Evolutionary conservation across 2,797 vertebrate genomes (phyloP).

Genomic region (Adrianichthys oophorus): DNA sequence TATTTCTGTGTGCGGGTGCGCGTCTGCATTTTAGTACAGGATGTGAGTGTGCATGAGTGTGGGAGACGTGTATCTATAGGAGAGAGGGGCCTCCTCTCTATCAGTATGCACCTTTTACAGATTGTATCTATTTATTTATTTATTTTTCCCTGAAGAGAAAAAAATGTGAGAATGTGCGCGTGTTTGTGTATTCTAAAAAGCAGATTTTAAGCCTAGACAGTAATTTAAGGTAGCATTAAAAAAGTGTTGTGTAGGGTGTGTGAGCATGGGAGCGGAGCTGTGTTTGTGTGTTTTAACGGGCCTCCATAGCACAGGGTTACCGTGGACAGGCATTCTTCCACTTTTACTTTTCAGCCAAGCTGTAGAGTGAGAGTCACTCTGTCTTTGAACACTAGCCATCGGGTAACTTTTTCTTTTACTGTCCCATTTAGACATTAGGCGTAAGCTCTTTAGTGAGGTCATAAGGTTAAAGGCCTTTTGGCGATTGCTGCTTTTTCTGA

Average conservation of each 20-base stretch:
- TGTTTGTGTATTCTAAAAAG: conserved; percentile 71
- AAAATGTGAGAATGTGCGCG: conserved; percentile 33
- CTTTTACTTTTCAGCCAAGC: conserved; percentile 67
- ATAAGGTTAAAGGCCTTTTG: conserved; percentile 24
- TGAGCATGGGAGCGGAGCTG: conserved; percentile 18
- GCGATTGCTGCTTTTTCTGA: conserved; percentile 51
- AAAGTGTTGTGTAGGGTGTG: conserved; percentile 51
- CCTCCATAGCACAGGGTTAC: conserved; percentile 74
- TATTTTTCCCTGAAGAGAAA: conserved; percentile 81
- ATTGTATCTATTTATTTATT: conserved; percentile 86
- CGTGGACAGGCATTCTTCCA: conserved; percentile 79
- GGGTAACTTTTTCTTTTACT: conserved; percentile 18
- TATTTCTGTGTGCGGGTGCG: conserved; percentile 56
- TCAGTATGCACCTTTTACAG: conserved; percentile 82
- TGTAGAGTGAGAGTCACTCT: conserved; percentile 55
- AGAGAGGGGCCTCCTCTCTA: conserved; percentile 64
- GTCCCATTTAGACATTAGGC: conserved; percentile 17
- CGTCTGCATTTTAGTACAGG: conserved; percentile 69
- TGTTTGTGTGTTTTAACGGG: conserved; percentile 57
- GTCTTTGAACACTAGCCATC: conserved; percentile 34
- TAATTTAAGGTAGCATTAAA: conserved; percentile 81
- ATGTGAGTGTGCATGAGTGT: conserved; percentile 41
- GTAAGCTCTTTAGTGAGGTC: conserved; percentile 37
- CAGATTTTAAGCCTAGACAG: conserved; percentile 77
- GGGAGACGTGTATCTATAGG: conserved; percentile 64